Percentiles rank a stretch among this genome's conserved stretches.
These are phyloP conservation scores for Dicycla oo DNA, from an alignment of 2,888 invertebrate genomes.

Conservation along the genomic window DNA sequence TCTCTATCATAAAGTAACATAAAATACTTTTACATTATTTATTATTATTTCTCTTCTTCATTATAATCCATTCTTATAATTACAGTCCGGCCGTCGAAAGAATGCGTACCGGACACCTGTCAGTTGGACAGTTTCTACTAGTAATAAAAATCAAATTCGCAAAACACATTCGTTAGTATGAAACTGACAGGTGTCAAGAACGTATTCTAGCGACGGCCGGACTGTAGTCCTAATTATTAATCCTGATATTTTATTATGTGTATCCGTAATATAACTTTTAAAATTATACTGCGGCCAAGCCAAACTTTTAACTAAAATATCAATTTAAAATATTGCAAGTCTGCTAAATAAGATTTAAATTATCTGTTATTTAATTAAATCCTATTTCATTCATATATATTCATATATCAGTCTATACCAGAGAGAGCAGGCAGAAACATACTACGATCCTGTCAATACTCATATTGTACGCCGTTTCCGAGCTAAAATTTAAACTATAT, in stretches of 20 bases:
- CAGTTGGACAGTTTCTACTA: too few species aligned
- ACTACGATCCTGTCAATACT: not conserved
- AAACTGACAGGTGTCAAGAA: too few species aligned
- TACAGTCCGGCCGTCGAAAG: not conserved
- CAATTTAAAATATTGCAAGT: not conserved
- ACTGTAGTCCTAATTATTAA: not conserved
- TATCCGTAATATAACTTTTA: slow-evolving; percentile 2
- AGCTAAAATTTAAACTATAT: not conserved
- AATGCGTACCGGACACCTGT: too few species aligned
- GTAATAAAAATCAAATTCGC: too few species aligned
- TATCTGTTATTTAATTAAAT: not conserved
- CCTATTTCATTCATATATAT: not conserved
- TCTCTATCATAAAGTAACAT: not conserved
- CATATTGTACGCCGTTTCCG: not conserved
- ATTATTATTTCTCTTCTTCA: not conserved
- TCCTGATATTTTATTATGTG: not conserved
- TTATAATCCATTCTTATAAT: not conserved
- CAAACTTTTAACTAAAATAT: not conserved
- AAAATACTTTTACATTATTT: too few species aligned
- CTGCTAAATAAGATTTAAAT: slow-evolving; percentile 2
- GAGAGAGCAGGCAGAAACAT: slow-evolving; percentile 4
- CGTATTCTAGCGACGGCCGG: too few species aligned
- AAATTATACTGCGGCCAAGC: not conserved
- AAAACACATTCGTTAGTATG: too few species aligned
- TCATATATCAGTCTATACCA: not conserved